These are phyloP conservation scores for Bungarus multicinctus DNA, from an alignment of 2,113 vertebrate species.

Conservation along the genomic window DNA sequence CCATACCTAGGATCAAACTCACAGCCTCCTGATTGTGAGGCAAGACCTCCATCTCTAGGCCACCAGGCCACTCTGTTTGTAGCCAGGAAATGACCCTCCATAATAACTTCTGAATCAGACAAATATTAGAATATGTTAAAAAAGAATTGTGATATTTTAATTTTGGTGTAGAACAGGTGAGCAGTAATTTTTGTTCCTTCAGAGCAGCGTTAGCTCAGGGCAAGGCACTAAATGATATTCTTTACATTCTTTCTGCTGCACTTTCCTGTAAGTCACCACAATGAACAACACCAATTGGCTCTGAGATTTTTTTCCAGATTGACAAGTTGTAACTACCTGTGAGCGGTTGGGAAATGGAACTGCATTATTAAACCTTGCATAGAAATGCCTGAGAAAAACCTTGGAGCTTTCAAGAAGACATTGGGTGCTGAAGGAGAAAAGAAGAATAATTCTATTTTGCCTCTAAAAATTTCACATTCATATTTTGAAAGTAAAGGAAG, in stretches of 20 bases:
- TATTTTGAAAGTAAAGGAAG: neutral
- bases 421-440: neutral
- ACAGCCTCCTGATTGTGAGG: no score
- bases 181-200: neutral
- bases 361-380: neutral
- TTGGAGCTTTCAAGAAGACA: neutral
- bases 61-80: no score
- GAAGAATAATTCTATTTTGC: neutral
- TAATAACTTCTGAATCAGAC: neutral
- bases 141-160: neutral
- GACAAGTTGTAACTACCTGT: neutral
- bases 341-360: neutral
- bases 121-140: neutral
- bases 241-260: neutral
- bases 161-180: neutral
- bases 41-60: no score
- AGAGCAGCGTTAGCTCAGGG: neutral
- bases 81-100: neutral
- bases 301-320: neutral
- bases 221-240: neutral
- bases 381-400: neutral
- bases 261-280: neutral
- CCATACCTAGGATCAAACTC: no score
- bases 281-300: neutral
- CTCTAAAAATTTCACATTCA: neutral